Conservation (phyloP, 2,888 invertebrate genomes). For the Hanleya hanleyi region DNA sequence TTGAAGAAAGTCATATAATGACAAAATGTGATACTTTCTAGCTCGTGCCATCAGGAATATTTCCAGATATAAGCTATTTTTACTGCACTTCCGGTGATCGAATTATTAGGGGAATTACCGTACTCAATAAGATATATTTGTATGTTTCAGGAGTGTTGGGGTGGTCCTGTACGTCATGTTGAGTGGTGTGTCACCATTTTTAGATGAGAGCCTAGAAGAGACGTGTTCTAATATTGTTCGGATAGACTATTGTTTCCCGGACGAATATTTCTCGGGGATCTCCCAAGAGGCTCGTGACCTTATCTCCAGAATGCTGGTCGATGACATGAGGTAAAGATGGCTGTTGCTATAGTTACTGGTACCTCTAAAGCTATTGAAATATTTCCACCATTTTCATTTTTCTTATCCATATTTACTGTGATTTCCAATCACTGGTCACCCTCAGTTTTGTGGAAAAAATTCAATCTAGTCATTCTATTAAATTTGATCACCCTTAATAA, state of each 20-base stretch:
- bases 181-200: conserved; percentile 86
- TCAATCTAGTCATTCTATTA: too few species aligned
- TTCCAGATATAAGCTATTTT: too few species aligned
- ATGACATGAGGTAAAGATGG: conserved; percentile 73
- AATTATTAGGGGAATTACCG: too few species aligned
- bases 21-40: too few species aligned
- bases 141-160: conserved; percentile 82
- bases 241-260: conserved; percentile 87
- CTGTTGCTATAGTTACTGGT: too few species aligned
- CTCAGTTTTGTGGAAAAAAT: too few species aligned
- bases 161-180: conserved; percentile 86
- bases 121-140: too few species aligned
- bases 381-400: neutral
- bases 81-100: too few species aligned
- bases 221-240: conserved; percentile 88
- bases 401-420: neutral
- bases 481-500: too few species aligned
- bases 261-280: conserved; percentile 83
- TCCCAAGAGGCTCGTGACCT: conserved; percentile 82
- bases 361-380: neutral
- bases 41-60: too few species aligned
- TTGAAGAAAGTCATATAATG: too few species aligned
- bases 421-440: neutral
- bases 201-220: conserved; percentile 88
- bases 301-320: conserved; percentile 79